Percentiles rank a stretch among this genome's conserved stretches.
Conservation (phyloP, 1,140 invertebrate species). For the Bicyclus anynana region DNA sequence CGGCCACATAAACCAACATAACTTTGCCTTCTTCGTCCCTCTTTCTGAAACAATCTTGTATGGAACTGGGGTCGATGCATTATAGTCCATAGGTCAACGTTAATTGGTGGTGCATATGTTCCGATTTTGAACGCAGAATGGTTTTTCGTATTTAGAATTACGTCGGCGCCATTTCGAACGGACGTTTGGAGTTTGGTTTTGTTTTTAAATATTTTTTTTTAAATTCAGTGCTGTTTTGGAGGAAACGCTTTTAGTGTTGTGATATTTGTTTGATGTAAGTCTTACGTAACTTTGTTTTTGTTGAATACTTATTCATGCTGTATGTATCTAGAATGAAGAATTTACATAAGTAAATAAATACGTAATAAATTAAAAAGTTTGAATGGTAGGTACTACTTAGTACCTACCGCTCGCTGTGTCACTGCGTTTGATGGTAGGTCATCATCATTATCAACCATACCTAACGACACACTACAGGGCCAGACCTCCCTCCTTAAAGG, state of each 20-base stretch:
- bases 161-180: slow-evolving; percentile 31
- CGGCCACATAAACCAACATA: slow-evolving; percentile 26
- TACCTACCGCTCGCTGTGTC: too few species aligned
- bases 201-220: slow-evolving; percentile 36
- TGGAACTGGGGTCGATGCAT: slow-evolving; percentile 17
- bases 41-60: slow-evolving; percentile 3
- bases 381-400: too few species aligned
- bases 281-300: background rate
- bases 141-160: slow-evolving; percentile 58
- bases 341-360: too few species aligned
- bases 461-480: too few species aligned
- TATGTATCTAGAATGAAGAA: too few species aligned
- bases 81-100: slow-evolving; percentile 29
- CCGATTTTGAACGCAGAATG: slow-evolving; percentile 52
- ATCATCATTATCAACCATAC: too few species aligned
- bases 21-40: slow-evolving; percentile 30
- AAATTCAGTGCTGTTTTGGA: slow-evolving; percentile 10
- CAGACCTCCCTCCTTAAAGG: too few species aligned
- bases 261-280: slow-evolving; percentile 11
- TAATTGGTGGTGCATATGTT: slow-evolving; percentile 33
- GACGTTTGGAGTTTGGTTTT: slow-evolving; percentile 42
- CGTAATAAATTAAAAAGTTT: too few species aligned
- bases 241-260: slow-evolving; percentile 17
- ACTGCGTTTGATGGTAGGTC: too few species aligned
- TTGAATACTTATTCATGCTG: background rate